Conservation (phyloP, 2,797 vertebrate genomes). For the Hippocampus kuda region DNA sequence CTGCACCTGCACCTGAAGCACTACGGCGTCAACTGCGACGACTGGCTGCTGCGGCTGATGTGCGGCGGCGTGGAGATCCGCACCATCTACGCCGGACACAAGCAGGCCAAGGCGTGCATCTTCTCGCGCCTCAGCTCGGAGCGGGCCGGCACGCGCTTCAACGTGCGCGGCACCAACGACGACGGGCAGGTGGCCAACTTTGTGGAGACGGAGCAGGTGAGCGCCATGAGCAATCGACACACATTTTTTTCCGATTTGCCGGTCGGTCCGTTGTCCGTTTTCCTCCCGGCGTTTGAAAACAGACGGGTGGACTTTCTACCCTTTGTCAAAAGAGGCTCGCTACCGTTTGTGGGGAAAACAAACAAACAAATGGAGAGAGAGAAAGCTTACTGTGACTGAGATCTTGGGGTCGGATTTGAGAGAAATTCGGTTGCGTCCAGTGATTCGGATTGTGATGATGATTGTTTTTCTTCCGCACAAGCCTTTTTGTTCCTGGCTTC, state of each 20-base stretch:
- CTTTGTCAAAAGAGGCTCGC: no score
- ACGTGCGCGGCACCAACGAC: slow-evolving; percentile 92
- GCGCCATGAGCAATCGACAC: no score
- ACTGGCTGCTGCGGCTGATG: slow-evolving; percentile 93
- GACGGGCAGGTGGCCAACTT: slow-evolving; percentile 97
- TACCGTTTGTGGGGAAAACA: no score
- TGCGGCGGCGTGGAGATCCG: slow-evolving; percentile 95
- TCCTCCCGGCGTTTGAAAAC: no score
- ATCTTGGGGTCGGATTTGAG: no score
- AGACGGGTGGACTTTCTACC: no score
- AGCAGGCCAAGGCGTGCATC: slow-evolving; percentile 95
- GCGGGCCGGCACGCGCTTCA: slow-evolving; percentile 91
- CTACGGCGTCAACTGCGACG: slow-evolving; percentile 93
- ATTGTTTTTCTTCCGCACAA: no score
- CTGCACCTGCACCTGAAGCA: slow-evolving; percentile 94
- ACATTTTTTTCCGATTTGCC: neutral
- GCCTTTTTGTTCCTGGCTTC: no score
- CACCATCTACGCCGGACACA: slow-evolving; percentile 96
- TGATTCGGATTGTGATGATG: no score
- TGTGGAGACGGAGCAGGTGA: slow-evolving; percentile 95
- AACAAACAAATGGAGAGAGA: no score
- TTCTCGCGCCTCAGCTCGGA: slow-evolving; percentile 96
- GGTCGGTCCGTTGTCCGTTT: neutral
- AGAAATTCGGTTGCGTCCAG: no score
- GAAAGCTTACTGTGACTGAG: no score